Conservation (phyloP, 2,888 invertebrate species). For the Cephus nigrinus region DNA sequence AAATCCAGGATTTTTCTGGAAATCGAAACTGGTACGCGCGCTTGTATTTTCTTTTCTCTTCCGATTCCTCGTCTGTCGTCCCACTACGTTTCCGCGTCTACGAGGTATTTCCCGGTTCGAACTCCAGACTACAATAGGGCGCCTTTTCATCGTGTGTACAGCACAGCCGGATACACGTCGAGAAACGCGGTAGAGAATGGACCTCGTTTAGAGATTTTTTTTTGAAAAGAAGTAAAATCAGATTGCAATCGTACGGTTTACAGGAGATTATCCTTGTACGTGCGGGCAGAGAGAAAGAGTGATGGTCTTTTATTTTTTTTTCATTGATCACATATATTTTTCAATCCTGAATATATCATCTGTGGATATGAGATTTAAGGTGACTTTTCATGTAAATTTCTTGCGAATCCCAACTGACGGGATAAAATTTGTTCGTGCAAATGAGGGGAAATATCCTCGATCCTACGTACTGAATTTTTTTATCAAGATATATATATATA, state of each 20-base stretch:
- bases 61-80: background rate
- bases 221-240: background rate
- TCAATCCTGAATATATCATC: background rate
- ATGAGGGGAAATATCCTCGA: background rate
- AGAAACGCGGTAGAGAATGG: background rate
- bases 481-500: no score
- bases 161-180: background rate
- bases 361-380: background rate
- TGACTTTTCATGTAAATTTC: background rate
- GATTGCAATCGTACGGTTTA: background rate
- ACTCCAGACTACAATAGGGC: background rate
- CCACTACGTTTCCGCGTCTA: background rate
- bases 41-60: background rate
- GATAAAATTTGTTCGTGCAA: background rate
- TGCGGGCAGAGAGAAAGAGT: background rate
- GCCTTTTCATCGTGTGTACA: background rate
- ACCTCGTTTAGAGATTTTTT: background rate
- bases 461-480: background rate
- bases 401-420: background rate
- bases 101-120: background rate
- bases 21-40: background rate
- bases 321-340: background rate
- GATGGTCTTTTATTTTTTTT: background rate
- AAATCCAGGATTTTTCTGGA: background rate
- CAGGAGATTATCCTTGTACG: background rate